A percentile compares a stretch with the other conserved stretches of the same genome.
These are phyloP conservation scores for Heteropelma amictum DNA, from an alignment of 2,888 invertebrate species.

Conservation along the genomic window DNA sequence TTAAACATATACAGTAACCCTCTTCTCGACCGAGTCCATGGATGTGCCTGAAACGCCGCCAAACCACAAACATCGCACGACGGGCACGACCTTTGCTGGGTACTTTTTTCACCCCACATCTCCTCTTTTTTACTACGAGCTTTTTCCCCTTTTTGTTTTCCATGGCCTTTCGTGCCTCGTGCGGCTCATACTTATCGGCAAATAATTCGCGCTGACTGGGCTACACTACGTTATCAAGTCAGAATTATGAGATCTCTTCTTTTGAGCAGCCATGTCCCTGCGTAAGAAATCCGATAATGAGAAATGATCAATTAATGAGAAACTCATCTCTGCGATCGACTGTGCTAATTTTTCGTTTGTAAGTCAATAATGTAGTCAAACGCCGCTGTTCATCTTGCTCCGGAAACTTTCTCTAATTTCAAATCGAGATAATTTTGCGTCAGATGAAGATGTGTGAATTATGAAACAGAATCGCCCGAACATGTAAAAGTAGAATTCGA, in stretches of 20 bases:
- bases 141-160: slow-evolving; percentile 17
- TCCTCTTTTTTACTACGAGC: slow-evolving; percentile 16
- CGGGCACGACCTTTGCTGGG: slow-evolving; percentile 60
- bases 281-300: background rate
- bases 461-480: no score
- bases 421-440: no score
- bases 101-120: slow-evolving; percentile 61
- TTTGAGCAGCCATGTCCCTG: background rate
- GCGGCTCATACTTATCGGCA: background rate
- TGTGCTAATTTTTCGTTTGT: no score
- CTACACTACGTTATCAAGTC: slow-evolving; percentile 18
- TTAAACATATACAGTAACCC: background rate
- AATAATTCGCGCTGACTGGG: slow-evolving; percentile 17
- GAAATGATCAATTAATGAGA: no score
- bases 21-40: slow-evolving; percentile 45
- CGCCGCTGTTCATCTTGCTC: no score
- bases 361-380: no score
- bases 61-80: slow-evolving; percentile 71
- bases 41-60: slow-evolving; percentile 70
- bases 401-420: no score
- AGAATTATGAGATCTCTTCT: background rate
- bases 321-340: no score
- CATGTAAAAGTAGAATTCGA: no score
- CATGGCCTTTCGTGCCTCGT: background rate
- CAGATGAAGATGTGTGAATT: no score